Evolutionary conservation across 2,113 vertebrate species (phyloP).

Genomic region (Austrofundulus limnaeus): DNA sequence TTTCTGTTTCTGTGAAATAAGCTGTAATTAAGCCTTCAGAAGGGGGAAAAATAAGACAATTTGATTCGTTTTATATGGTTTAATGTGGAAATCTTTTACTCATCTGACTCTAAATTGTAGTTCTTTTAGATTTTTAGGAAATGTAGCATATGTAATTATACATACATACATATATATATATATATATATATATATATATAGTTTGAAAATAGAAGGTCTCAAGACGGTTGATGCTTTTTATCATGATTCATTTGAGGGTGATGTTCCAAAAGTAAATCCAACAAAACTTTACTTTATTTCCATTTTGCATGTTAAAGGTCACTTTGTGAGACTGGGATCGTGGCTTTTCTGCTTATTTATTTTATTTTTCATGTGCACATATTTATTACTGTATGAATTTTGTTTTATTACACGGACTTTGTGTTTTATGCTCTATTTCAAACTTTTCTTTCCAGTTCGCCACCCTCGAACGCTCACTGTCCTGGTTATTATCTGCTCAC

Average conservation of each 20-base stretch:
- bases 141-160: too few relatives aligned
- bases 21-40: conserved; percentile 41
- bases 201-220: conserved; percentile 21
- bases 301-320: conserved; percentile 73
- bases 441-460: conserved; percentile 55
- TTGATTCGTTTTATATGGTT: conserved; percentile 2
- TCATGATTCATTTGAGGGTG: conserved; percentile 28
- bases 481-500: conserved; percentile 31
- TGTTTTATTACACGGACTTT: conserved; percentile 28
- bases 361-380: conserved; percentile 16
- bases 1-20: conserved; percentile 41
- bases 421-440: conserved; percentile 55
- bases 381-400: conserved; percentile 13
- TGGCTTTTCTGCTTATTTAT: conserved; percentile 3
- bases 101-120: conserved; percentile 25
- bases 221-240: conserved; percentile 28
- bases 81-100: conserved; percentile 7
- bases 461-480: conserved; percentile 35
- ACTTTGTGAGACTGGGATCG: conserved; percentile 40
- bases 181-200: too few relatives aligned
- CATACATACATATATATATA: too few relatives aligned
- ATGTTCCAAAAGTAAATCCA: conserved; percentile 39
- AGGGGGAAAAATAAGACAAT: background rate
- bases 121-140: conserved; percentile 32
- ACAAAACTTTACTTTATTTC: conserved; percentile 50